phyloP scores from a whole-genome alignment of 2,113 vertebrate genomes.

The Lepus europaeus region DNA sequence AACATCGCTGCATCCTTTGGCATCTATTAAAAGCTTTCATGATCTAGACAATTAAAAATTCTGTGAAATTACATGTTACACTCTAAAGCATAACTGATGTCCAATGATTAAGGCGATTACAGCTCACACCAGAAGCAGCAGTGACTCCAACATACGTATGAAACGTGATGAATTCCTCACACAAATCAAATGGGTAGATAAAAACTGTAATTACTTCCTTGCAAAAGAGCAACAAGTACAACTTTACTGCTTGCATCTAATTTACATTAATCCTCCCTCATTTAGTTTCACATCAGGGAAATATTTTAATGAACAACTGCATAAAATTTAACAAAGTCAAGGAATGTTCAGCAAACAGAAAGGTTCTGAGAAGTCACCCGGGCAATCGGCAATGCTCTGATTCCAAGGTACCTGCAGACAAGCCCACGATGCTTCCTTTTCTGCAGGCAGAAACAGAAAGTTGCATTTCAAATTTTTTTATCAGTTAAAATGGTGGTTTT shows the following conservation, averaged over 20 bases:
- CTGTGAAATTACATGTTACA: slow-evolving; percentile 42
- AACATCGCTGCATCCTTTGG: slow-evolving; percentile 50
- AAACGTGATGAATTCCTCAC: slow-evolving; percentile 62
- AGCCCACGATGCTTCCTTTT: slow-evolving; percentile 65
- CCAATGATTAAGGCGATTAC: slow-evolving; percentile 55
- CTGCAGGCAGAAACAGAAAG: slow-evolving; percentile 75
- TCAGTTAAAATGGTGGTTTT: slow-evolving; percentile 70
- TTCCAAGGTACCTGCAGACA: slow-evolving; percentile 40
- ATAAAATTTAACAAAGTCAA: slow-evolving; percentile 62
- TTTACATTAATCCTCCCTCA: slow-evolving; percentile 48
- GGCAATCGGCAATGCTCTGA: not conserved
- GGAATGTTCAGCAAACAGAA: not conserved
- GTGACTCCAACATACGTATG: not conserved
- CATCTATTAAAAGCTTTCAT: slow-evolving; percentile 34
- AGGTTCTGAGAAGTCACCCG: not conserved
- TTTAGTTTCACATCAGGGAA: slow-evolving; percentile 74
- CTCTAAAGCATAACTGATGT: slow-evolving; percentile 36
- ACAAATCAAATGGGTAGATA: slow-evolving; percentile 62
- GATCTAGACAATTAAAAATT: slow-evolving; percentile 49
- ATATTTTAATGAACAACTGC: slow-evolving; percentile 65
- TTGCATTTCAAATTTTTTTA: slow-evolving; percentile 67
- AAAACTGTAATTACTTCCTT: slow-evolving; percentile 49
- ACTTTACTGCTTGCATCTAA: slow-evolving; percentile 51
- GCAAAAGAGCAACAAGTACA: slow-evolving; percentile 82
- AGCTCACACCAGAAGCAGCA: not conserved